phyloP scores from a whole-genome alignment of 2,888 invertebrate genomes.

The Ganaspis brasiliensis region DNA sequence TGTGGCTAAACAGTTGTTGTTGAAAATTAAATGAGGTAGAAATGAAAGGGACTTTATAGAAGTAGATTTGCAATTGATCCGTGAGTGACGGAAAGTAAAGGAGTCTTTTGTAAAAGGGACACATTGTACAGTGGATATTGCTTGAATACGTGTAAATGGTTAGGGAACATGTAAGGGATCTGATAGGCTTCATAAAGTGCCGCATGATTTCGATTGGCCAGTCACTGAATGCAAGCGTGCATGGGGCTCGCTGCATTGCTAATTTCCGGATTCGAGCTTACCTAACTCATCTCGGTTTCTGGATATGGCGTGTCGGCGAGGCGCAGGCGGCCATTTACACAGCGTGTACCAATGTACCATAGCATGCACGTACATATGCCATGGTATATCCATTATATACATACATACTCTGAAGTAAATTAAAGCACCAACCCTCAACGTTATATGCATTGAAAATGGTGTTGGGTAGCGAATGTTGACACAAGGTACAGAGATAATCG shows the following conservation, averaged over 20 bases:
- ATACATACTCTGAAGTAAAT: constrained; percentile 3
- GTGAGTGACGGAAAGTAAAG: constrained; percentile 20
- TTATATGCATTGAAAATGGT: constrained; percentile 2
- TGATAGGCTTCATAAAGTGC: constrained; percentile 64
- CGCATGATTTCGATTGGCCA: constrained; percentile 73
- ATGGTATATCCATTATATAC: neutral
- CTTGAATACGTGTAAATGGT: constrained; percentile 50
- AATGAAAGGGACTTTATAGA: constrained; percentile 16
- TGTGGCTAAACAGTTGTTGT: constrained; percentile 25
- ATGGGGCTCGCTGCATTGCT: constrained; percentile 68
- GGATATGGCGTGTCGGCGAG: constrained; percentile 56
- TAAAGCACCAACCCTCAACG: constrained; percentile 17
- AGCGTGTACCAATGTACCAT: neutral
- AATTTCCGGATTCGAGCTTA: constrained; percentile 72
- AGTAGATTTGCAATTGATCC: constrained; percentile 21
- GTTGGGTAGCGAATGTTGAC: constrained; percentile 37
- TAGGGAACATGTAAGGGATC: constrained; percentile 64
- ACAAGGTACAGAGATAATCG: constrained; percentile 28
- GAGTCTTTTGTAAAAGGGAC: constrained; percentile 39
- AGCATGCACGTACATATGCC: neutral
- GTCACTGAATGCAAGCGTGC: constrained; percentile 67
- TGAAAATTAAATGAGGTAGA: constrained; percentile 23
- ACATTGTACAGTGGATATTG: constrained; percentile 26
- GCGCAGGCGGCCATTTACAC: constrained; percentile 56
- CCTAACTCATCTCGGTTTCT: constrained; percentile 62